Evolutionary conservation across 2,113 vertebrate species (phyloP), one percentile per base, ranked within the genome.

Genomic region (Centropus bengalensis): DNA sequence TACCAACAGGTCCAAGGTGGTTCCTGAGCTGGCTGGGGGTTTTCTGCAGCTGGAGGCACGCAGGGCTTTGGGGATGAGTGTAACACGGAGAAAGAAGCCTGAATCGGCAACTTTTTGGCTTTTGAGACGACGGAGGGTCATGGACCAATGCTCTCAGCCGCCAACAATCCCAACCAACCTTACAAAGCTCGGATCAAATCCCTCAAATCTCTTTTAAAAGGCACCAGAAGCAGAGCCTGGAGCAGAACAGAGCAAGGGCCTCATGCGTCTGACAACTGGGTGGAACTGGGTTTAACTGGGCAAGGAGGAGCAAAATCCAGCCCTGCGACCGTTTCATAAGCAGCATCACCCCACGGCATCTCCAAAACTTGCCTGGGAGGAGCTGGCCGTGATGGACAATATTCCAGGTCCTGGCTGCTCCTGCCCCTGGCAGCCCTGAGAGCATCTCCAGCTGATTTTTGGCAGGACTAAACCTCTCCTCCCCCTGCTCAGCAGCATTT

Each of bases 281-380:
- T 54, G 73, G 13, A 64, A 87, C 63, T 0, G 2, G 51, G 10
- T 16, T 49, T 58, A 54, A 38, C 19, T 13, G 69, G 14, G 47
- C 60, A 75, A 42, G 64, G 0, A n/a, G 59, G 30, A 52, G 54
- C 21, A 64, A 45, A 63, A 24, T 5, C 1, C 47, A 47, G 66
- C 33, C 16, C 14, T 36, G 52, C 1, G 27, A 13, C n/a, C 21
- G 26, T 26, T 51, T 38, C 6, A 1, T 20, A 55, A 49, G 62
- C 76, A 67, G n/a, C 18, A 3, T 23, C 38, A 38, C 5, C 3
- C 1, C 58, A 56, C 6, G 2, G 2, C 58, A 64, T 22, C 6
- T 1, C 42, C 71, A 82, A 75, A 0, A 0, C 42, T 78, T 42
- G 27, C 51, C 49, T 1, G 1, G 59, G 59, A 20, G 32, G 51